Base-by-base conservation (phyloP, 1,140 invertebrate genomes). In the Melipona quadrifasciata region DNA sequence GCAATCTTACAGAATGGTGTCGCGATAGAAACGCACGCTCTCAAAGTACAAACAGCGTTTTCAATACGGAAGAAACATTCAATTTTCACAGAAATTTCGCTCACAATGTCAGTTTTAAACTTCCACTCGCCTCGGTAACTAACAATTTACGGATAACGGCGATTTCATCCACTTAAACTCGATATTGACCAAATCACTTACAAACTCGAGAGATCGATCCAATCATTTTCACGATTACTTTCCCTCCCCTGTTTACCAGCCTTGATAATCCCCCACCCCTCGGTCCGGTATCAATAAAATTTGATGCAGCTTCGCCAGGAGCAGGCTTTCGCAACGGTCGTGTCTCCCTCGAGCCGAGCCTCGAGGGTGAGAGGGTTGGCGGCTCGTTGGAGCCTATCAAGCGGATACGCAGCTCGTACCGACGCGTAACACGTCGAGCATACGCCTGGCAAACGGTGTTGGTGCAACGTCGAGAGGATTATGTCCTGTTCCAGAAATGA, bases 401-500 rank as follows among this genome's bases (percentile, higher is more conserved):
- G 39, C 74, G 74, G n/a, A 77, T 77, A 77, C 58, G 74, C 74
- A 47, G 74, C 57, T 76, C 21, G 55, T 76, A 61, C 12, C 39
- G 39, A 8, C 34, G 58, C 39, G 39, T 39, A 77, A 77, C 74
- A 64, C 58, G 74, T 47, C 14, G 24, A 47, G n/a, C 74, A 77
- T 51, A 64, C 74, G 58, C 11, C 27, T 11, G 21, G 24, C 1
- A 21, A 27, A 27, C 74, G 74, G 74, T 77, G 74, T 77, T 64
- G 57, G 74, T 27, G 74, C 74, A 65, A 77, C 57, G 74, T 77
- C 57, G 39, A 77, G 74, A 77, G 74, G 74, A 77, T 77, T 77
- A 77, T 64, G 74, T 65, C 74, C 74, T 64, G 74, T 65, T 77
- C 11, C 58, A 77, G 74, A 77, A 77, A 77, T 34, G 74, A 58